Base-by-base conservation (phyloP, 2,888 invertebrate species). In the Agrenia bidenticulata region DNA sequence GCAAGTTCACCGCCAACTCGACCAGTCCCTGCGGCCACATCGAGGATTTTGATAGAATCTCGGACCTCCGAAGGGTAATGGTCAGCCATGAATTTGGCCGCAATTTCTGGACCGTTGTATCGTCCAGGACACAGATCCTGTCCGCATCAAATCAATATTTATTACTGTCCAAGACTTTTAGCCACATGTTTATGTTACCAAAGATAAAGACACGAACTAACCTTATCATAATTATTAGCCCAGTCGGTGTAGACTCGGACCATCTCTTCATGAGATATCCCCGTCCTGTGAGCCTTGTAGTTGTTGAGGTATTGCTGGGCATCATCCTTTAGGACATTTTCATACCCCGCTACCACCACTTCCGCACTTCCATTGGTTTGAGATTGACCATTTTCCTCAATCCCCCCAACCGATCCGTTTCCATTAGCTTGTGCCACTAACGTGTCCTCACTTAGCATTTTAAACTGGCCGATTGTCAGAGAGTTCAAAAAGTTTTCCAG, bases 21-120 rank as follows among this genome's bases (percentile, higher is more conserved):
- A 7, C 81, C 81, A 2, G 81, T 80, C 19, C 81, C 81, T 39
- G 79, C 79, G 2, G 80, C 80, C 2, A 80, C 77, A 69, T 81
- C 81, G 4, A 81, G 66, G 32, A 81, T 72, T 51, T 76, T 72
- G 2, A 79, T 67, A 13, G 72, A 63, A 4, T 41, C 50, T 9
- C 74, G 62, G 13, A 64, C 51, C 4, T 77, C 63, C 2, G 73
- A 67, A 50, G 75, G 76, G 61, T 76, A 76, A 55, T 65, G 61
- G 0, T 74, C 69, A 4, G 76, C 75, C 26, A 79, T 37, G 24
- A 77, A 77, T 19, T 77, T 72, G 1, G 79, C 78, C n/a, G 78
- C 77, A 7, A 79, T 77, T 41, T 66, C 67, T 5, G 80, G 80
- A 23, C 79, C 80, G 54, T 76, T 77, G 69, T 79, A 80, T 11